Percentiles rank a stretch among this genome's conserved stretches.
These are phyloP conservation scores for Ormyrus pomaceus DNA, from an alignment of 2,888 invertebrate species.

Conservation along the genomic window DNA sequence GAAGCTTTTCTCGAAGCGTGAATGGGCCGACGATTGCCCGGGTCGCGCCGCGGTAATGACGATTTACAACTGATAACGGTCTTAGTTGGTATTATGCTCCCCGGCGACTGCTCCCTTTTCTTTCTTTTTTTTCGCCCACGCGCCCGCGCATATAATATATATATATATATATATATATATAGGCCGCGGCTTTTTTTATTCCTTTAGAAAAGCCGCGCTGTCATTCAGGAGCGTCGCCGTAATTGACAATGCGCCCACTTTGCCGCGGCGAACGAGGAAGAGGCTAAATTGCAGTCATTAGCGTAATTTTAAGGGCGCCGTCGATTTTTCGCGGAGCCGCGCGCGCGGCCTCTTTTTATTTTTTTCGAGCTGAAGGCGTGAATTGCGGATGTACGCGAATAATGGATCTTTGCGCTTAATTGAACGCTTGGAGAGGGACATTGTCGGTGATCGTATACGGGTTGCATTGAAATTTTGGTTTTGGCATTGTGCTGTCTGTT, in stretches of 20 bases:
- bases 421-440: too few species aligned
- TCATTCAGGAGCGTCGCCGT: constrained; percentile 29
- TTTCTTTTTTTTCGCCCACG: not conserved
- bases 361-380: not conserved
- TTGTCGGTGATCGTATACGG: too few species aligned
- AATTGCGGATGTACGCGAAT: too few species aligned
- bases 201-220: not conserved
- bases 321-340: not conserved
- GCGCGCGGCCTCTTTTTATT: not conserved
- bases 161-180: not conserved
- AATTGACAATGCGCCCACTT: constrained; percentile 46
- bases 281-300: constrained; percentile 42
- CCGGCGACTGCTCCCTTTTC: constrained; percentile 20
- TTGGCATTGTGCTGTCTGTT: too few species aligned
- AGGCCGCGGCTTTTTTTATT: not conserved
- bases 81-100: not conserved
- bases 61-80: constrained; percentile 52
- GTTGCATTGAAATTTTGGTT: too few species aligned
- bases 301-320: constrained; percentile 46
- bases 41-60: constrained; percentile 32
- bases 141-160: not conserved
- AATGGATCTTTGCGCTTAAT: too few species aligned
- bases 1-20: constrained; percentile 29
- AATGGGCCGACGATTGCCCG: constrained; percentile 44
- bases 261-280: not conserved